Base-by-base conservation (phyloP, 2,113 vertebrate genomes). In the Pedionomus torquatus region DNA sequence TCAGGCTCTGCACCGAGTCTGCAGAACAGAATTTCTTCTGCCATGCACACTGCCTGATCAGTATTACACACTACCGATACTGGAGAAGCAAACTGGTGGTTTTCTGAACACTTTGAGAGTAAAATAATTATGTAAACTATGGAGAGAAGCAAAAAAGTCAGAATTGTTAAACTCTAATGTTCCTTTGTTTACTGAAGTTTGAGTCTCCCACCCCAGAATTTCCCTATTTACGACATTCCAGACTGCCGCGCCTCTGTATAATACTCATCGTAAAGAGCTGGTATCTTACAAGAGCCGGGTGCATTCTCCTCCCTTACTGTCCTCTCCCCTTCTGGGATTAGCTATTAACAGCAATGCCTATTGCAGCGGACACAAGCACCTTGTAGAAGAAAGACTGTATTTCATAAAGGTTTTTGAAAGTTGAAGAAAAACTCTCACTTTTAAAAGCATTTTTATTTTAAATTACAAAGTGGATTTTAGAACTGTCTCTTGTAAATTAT, bases 401-500 rank as follows among this genome's bases (percentile, higher is more conserved):
- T 97, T 95, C 86, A 74, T 93, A 94, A 93, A 69, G 76, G 84
- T 79, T 97, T 95, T 95, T 90, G 72, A 84, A 96, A 95, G 44
- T 92, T 93, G 94, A 94, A 95, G 83, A 84, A 86, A 92, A 93
- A 71, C 41, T 55, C 69, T 90, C 87, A 89, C 79, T 92, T 95
- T 96, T 93, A 57, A 0, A 91, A 93, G 52, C 82, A 82, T 97
- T 96, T 96, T 91, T 96, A 97, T 95, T 91, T 95, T 91, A 91
- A 95, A 95, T 96, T 89, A 90, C 95, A 89, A 82, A 92, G 76
- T 86, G 93, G 65, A 91, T 83, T 95, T 96, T 90, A 96, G 85
- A 96, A 94, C 77, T 94, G n/a, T 96, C 69, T 93, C 83, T 89
- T 97, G 93, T 97, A 96, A 97, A 92, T 96, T 93, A 94, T 95